These are phyloP conservation scores for Lamellibrachia luymesi DNA, from an alignment of 1,140 invertebrate genomes.

Conservation along the genomic window DNA sequence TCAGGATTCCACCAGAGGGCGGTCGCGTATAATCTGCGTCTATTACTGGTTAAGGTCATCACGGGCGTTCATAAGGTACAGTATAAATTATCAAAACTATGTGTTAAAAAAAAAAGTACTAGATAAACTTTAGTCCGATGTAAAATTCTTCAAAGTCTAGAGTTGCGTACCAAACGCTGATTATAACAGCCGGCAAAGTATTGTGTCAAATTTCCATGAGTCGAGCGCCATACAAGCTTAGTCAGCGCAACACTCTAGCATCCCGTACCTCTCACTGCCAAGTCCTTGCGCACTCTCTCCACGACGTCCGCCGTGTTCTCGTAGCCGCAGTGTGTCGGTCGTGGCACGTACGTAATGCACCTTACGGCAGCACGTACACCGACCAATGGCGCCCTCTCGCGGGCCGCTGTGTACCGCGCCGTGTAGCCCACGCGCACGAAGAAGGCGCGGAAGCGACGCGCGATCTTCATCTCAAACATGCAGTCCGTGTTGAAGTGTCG, in stretches of 20 bases:
- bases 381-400: not conserved
- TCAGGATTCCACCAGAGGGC: too few relatives aligned
- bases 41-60: too few relatives aligned
- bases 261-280: not conserved
- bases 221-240: not conserved
- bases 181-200: too few relatives aligned
- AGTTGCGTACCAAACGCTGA: too few relatives aligned
- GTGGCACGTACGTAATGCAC: not conserved
- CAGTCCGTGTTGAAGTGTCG: constrained; percentile 20
- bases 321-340: not conserved
- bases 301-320: not conserved
- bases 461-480: constrained; percentile 19
- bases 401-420: not conserved
- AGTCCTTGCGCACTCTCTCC: constrained; percentile 6
- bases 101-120: too few relatives aligned
- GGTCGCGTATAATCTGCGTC: too few relatives aligned
- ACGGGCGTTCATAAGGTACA: too few relatives aligned
- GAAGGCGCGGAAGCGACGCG: constrained; percentile 16
- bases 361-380: not conserved
- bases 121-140: too few relatives aligned
- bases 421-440: constrained; percentile 18
- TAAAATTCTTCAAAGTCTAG: too few relatives aligned
- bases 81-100: too few relatives aligned
- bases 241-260: not conserved
- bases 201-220: not conserved